A percentile compares a stretch with the other conserved stretches of the same genome.
These are phyloP conservation scores for Hypselothyrea guttata DNA, from an alignment of 2,888 invertebrate genomes.

Conservation along the genomic window DNA sequence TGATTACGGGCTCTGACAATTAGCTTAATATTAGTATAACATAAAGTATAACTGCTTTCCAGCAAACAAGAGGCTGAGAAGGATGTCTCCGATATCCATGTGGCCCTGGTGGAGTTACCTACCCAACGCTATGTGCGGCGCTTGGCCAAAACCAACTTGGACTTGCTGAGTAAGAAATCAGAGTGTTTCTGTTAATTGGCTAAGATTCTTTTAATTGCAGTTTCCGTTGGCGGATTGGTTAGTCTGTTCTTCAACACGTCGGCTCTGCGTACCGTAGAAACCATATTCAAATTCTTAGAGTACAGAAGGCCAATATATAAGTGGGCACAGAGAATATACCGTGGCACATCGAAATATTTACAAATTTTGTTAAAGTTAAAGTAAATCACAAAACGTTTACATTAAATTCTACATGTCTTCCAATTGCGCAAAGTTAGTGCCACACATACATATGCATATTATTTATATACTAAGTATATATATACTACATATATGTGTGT, in stretches of 20 bases:
- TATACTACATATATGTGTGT: neutral
- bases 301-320: constrained; percentile 47
- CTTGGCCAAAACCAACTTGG: constrained; percentile 85
- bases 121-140: constrained; percentile 85
- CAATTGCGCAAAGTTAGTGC: constrained; percentile 19
- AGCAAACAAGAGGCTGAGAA: constrained; percentile 59
- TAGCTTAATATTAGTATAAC: too few relatives aligned
- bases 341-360: constrained; percentile 62
- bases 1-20: too few relatives aligned
- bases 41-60: too few relatives aligned
- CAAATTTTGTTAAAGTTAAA: constrained; percentile 50
- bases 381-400: constrained; percentile 63
- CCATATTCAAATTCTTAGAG: constrained; percentile 53
- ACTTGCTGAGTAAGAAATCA: constrained; percentile 85
- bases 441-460: too few relatives aligned
- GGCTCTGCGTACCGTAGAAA: constrained; percentile 69
- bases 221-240: constrained; percentile 80
- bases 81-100: constrained; percentile 66
- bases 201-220: constrained; percentile 45
- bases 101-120: constrained; percentile 79
- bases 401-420: constrained; percentile 45
- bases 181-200: too few relatives aligned
- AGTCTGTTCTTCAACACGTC: constrained; percentile 81
- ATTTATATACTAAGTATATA: constrained; percentile 8
- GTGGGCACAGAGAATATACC: constrained; percentile 45